A percentile compares a stretch with the other conserved stretches of the same genome.
Evolutionary conservation across 1,140 invertebrate species (phyloP).

Genomic region (Tetramorium parvispinum): DNA sequence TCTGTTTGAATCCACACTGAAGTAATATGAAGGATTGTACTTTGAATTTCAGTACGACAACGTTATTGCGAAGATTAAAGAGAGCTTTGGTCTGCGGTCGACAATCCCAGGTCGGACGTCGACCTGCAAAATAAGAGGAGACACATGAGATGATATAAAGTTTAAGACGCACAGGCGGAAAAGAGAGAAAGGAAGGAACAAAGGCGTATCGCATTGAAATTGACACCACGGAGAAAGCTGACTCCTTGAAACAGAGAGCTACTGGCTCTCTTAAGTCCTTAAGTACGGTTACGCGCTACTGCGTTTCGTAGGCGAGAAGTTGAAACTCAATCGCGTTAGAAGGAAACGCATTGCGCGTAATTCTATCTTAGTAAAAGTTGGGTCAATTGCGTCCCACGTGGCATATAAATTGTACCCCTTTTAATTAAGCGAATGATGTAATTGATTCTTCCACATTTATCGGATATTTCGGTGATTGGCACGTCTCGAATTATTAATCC

Average conservation of each 20-base stretch:
- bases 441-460: not conserved
- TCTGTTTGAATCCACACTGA: not conserved
- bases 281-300: slow-evolving; percentile 62
- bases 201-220: slow-evolving; percentile 66
- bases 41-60: not conserved
- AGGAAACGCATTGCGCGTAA: slow-evolving; percentile 28
- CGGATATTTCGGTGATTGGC: not conserved
- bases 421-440: slow-evolving; percentile 15
- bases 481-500: not conserved
- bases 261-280: slow-evolving; percentile 62
- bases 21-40: not conserved
- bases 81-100: slow-evolving; percentile 39
- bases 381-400: slow-evolving; percentile 3
- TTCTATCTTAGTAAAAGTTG: slow-evolving; percentile 10
- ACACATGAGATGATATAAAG: slow-evolving; percentile 59
- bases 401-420: slow-evolving; percentile 12
- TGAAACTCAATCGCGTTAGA: slow-evolving; percentile 63
- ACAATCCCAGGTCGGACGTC: slow-evolving; percentile 54
- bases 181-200: slow-evolving; percentile 17
- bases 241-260: slow-evolving; percentile 48
- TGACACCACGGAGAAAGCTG: slow-evolving; percentile 70
- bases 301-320: slow-evolving; percentile 61
- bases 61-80: slow-evolving; percentile 23
- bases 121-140: slow-evolving; percentile 64
- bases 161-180: slow-evolving; percentile 29